Conservation (phyloP, 2,113 vertebrate species). For the Oryzias celebensis region DNA sequence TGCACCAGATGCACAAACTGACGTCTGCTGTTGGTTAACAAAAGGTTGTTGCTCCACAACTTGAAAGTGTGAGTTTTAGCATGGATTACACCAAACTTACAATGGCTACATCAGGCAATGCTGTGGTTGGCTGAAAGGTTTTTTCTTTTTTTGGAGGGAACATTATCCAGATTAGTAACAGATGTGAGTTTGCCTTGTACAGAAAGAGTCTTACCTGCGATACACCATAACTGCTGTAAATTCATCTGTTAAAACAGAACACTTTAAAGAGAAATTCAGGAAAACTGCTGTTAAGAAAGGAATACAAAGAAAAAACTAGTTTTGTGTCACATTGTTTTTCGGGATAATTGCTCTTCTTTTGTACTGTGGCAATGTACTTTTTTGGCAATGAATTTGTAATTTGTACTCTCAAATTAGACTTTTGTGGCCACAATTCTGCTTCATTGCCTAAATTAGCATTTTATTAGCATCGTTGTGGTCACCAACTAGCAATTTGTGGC, state of each 20-base stretch:
- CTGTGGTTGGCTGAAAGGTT: constrained; percentile 28
- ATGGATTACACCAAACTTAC: constrained; percentile 35
- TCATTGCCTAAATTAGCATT: no score
- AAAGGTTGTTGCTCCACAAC: constrained; percentile 25
- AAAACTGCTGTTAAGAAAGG: background rate
- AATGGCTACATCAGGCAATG: constrained; percentile 38
- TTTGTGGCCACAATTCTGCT: no score
- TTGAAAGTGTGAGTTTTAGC: constrained; percentile 39
- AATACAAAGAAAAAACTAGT: no score
- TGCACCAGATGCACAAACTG: constrained; percentile 41
- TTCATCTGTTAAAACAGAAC: constrained; percentile 18
- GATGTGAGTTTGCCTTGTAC: constrained; percentile 69
- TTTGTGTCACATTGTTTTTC: no score
- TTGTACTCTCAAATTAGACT: no score
- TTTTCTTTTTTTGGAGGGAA: constrained; percentile 56
- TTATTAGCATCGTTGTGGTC: no score
- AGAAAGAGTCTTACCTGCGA: constrained; percentile 44
- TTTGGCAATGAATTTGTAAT: no score
- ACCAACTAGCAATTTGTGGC: no score
- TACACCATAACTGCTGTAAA: constrained; percentile 67
- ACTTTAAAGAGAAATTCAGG: constrained; percentile 12
- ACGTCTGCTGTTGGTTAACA: constrained; percentile 22
- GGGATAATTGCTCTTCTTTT: no score
- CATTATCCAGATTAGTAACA: constrained; percentile 76
- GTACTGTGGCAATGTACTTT: no score